Evolutionary conservation across 2,113 vertebrate genomes (phyloP).

Genomic region (Lates calcarifer): DNA sequence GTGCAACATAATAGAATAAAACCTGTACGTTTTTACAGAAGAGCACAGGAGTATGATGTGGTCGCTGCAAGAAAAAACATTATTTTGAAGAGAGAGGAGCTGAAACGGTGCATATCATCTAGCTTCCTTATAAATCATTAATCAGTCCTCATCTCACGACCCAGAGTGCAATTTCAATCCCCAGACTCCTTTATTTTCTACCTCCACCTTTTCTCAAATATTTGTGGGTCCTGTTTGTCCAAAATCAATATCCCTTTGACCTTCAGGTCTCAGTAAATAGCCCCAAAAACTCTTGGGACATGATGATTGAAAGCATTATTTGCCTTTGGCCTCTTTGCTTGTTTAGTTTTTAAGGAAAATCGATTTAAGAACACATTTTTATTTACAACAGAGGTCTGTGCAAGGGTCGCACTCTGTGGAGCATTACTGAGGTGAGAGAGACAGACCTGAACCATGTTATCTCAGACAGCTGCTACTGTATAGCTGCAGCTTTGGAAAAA

Average conservation of each 20-base stretch:
- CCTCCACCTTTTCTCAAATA: neutral
- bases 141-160: neutral
- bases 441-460: too few species aligned
- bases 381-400: constrained; percentile 5
- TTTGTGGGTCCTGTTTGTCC: neutral
- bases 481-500: neutral
- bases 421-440: too few species aligned
- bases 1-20: neutral
- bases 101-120: neutral
- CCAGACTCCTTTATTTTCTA: neutral
- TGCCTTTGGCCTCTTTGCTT: neutral
- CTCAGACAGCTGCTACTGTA: too few species aligned
- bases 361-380: neutral
- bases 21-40: too few species aligned
- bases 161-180: neutral
- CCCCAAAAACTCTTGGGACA: neutral
- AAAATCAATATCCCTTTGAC: constrained; percentile 20
- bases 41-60: too few species aligned
- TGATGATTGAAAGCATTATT: neutral
- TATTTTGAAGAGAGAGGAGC: neutral
- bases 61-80: neutral
- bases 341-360: constrained; percentile 14
- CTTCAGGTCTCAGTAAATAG: constrained; percentile 25
- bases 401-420: neutral
- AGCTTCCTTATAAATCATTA: neutral